Conservation (phyloP, 1,140 invertebrate species). For the Arion vulgaris region DNA sequence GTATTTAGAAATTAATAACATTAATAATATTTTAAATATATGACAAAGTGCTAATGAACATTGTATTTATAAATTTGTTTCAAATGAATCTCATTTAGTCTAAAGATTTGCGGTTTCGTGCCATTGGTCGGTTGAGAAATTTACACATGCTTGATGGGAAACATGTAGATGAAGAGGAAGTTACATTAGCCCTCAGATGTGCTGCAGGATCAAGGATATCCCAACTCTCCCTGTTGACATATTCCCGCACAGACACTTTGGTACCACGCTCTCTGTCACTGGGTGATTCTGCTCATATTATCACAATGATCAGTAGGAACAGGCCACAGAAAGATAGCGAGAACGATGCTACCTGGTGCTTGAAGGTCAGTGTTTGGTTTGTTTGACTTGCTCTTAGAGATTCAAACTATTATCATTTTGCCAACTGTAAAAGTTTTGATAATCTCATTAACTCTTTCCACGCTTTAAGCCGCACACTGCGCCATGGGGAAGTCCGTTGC, state of each 20-base stretch:
- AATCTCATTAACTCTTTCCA: too few species aligned
- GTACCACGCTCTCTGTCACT: conserved; percentile 64
- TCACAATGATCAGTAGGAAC: conserved; percentile 55
- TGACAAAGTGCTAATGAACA: too few species aligned
- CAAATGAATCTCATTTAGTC: conserved; percentile 48
- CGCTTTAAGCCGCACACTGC: too few species aligned
- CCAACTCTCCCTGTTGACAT: conserved; percentile 65
- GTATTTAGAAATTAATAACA: too few species aligned
- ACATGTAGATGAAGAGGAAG: conserved; percentile 62
- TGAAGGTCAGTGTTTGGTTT: conserved; percentile 53
- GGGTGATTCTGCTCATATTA: conserved; percentile 54
- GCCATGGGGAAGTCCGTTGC: too few species aligned
- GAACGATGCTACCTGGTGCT: conserved; percentile 63
- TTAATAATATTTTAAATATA: too few species aligned
- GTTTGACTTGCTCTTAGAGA: too few species aligned
- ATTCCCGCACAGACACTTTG: conserved; percentile 59
- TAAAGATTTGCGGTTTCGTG: conserved; percentile 58
- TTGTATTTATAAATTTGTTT: background rate
- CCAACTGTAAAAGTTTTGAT: too few species aligned
- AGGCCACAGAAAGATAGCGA: conserved; percentile 64
- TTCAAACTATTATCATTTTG: too few species aligned
- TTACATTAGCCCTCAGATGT: conserved; percentile 63
- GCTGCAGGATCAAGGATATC: conserved; percentile 70
- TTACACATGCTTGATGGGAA: conserved; percentile 63
- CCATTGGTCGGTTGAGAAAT: conserved; percentile 66